Evolutionary conservation across 1,140 invertebrate genomes (phyloP), one percentile per base, ranked within the genome.

Genomic region (Trachymyrmex septentrionalis): DNA sequence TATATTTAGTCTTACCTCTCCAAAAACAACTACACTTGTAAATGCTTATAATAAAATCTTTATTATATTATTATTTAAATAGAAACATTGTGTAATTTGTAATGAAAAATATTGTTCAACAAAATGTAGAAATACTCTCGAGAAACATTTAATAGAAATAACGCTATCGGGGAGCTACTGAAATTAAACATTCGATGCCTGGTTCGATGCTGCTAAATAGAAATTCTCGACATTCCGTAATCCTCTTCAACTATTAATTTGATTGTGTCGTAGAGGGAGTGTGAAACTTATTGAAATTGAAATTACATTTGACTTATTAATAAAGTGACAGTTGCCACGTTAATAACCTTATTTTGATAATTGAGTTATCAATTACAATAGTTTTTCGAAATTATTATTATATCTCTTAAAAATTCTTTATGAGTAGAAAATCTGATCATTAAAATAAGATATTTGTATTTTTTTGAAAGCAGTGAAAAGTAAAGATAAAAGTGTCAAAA

Each of bases 201-300:
- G 19, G 14, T 53, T 12, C 12, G 9, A 80, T 21, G 21, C 10
- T 71, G n/a, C n/a, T 63, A 59, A 72, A 71, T 71, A 81, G 64
- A 71, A 69, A 71, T 71, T 71, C 21, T 5, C 9, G 10, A 4
- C 50, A 64, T 82, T 72, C 55, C 53, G 66, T 57, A 72, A 72
- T 72, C 3, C 64, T 71, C 12, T 71, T 48, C 24, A 21, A 82
- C 34, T 72, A 48, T 82, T 69, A 69, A 81, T 81, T 69, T 38
- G 7, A 81, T 69, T 34, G 27, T 48, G 5, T 78, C 19, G 27
- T 50, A 38, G 16, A 38, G 16, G 7, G 14, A 67, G 16, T 38
- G 27, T 24, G 12, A 53, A 57, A 69, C n/a, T 81, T 81, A 14
- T 16, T 57, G 2, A 14, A 57, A 81, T 48, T 44, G 12, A 69